These are phyloP conservation scores for Temnothorax unifasciatus DNA, from an alignment of 2,888 invertebrate species.

Conservation along the genomic window DNA sequence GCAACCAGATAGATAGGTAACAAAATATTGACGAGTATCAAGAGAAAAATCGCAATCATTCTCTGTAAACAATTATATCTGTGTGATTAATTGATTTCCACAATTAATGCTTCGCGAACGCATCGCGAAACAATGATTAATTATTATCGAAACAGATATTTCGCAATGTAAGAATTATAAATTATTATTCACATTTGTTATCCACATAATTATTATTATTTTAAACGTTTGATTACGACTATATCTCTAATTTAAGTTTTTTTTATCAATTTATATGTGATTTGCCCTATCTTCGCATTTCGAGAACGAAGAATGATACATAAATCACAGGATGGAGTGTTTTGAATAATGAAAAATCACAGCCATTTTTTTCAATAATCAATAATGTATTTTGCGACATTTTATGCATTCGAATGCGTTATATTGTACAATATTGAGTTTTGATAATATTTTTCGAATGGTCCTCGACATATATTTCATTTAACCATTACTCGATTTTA, in stretches of 20 bases:
- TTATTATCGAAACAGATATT: background rate
- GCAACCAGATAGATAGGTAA: background rate
- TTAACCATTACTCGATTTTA: constrained; percentile 3
- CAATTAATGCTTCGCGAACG: background rate
- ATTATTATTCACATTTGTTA: background rate
- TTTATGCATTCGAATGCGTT: background rate
- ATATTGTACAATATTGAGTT: background rate
- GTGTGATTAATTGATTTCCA: constrained; percentile 18
- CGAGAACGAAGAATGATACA: background rate
- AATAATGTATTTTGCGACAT: background rate
- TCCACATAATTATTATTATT: background rate
- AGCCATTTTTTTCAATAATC: background rate
- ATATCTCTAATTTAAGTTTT: background rate
- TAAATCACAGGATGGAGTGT: background rate
- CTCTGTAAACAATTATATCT: no score
- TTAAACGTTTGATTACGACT: background rate
- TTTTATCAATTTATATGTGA: background rate
- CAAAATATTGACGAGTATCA: background rate
- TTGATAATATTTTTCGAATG: background rate
- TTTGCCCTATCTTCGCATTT: background rate
- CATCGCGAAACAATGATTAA: background rate
- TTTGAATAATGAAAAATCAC: background rate
- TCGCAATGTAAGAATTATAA: background rate
- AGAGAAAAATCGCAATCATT: constrained; percentile 1
- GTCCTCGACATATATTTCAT: background rate